Conservation (phyloP, 2,113 vertebrate genomes). For the Mesembrinibis cayennensis region DNA sequence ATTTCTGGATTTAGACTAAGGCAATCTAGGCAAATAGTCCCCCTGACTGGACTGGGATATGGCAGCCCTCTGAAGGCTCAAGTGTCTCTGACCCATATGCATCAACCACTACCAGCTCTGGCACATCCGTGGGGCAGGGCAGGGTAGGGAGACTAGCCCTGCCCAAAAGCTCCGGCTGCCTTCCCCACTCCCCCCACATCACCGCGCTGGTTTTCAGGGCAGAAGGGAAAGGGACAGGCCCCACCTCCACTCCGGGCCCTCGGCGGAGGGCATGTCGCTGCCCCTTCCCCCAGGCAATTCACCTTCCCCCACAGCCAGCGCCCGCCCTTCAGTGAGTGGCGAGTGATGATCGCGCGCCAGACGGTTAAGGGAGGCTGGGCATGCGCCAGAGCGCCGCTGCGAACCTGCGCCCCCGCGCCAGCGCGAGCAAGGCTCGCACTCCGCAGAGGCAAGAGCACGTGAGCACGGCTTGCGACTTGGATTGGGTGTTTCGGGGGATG, state of each 20-base stretch:
- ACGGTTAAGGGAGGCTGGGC: too few relatives aligned
- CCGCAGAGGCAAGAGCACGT: too few relatives aligned
- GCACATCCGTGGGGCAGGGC: accelerated
- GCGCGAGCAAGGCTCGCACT: accelerated
- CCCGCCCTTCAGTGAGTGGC: too few relatives aligned
- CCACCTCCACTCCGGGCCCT: neutral
- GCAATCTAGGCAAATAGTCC: too few relatives aligned
- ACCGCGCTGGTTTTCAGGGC: too few relatives aligned
- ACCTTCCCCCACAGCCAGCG: neutral
- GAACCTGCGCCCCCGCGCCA: too few relatives aligned
- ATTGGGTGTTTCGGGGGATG: too few relatives aligned
- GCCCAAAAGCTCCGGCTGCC: neutral
- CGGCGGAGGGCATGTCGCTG: neutral
- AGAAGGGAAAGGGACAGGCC: neutral
- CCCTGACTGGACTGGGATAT: accelerated
- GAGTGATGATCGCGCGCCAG: too few relatives aligned
- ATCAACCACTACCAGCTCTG: neutral
- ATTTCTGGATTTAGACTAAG: neutral
- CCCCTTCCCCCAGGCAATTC: neutral
- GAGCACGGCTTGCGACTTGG: accelerated
- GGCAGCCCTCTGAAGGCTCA: neutral
- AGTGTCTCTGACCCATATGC: accelerated
- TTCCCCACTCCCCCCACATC: accelerated
- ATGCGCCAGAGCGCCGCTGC: too few relatives aligned
- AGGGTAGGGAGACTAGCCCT: neutral